Evolutionary conservation across 2,113 vertebrate genomes (phyloP), one percentile per base, ranked within the genome.

Genomic region (Thymallus thymallus): DNA sequence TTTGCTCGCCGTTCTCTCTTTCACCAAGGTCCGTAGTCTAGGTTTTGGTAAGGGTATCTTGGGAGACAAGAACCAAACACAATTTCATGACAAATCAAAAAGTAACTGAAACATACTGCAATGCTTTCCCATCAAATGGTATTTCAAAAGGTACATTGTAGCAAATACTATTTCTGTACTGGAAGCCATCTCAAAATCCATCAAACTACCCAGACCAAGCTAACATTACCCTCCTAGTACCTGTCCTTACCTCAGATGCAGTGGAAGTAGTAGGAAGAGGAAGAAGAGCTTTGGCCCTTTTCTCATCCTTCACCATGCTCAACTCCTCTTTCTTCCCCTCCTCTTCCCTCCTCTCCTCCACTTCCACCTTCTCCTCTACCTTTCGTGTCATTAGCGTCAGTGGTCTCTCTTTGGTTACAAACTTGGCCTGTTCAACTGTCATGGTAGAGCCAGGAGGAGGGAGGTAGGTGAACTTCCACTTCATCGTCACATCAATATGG

Each of bases 401-500:
- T 41, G 35, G 35, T 41, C 35, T 41, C 35, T 41, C 9, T 41
- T 41, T 41, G 35, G 35, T 7, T 41, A 41, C 35, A 12, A 89
- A 70, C 26, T 79, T 63, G 5, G 23, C 62, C 65, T 93, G 75
- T 58, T 91, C 86, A 35, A 77, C 76, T 29, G 87, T 80, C 45
- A 82, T 6, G 63, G 85, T 55, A 16, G 84, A 86, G 22, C 77
- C 80, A 51, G 86, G 76, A 16, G 93, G 93, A 61, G 90, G 88
- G 0, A 88, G 58, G 72, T 96, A 95, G 1, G 85, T n/a, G 66
- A 81, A 86, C 78, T 89, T 94, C 96, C 96, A 97, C 69, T 91
- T 93, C 69, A 98, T 69, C 7, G 80, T 91, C 68, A 95, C 83
- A 10, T 93, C 88, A 5, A 98, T 89, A 20, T 91, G 91, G 6